A percentile compares a stretch with the other conserved stretches of the same genome.
These are phyloP conservation scores for Penaeus indicus DNA, from an alignment of 1,140 invertebrate species.

Conservation along the genomic window DNA sequence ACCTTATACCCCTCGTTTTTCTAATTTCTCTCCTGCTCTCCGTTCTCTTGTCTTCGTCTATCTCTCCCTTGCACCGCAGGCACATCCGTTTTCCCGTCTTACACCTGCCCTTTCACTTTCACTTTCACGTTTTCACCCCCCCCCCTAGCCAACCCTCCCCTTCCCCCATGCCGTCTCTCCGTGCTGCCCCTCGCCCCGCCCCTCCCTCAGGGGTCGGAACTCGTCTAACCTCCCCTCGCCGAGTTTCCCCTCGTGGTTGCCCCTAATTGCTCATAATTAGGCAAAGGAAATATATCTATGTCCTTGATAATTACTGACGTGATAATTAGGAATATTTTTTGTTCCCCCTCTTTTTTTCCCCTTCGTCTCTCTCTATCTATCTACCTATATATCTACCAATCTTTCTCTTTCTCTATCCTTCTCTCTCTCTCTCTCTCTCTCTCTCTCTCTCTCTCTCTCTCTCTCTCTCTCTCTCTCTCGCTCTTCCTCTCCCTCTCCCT, in stretches of 20 bases:
- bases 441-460: not conserved
- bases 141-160: no score
- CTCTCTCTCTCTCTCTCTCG: not conserved
- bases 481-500: not conserved
- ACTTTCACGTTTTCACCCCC: no score
- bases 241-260: not conserved
- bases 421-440: not conserved
- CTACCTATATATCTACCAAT: not conserved
- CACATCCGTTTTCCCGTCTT: no score
- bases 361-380: not conserved
- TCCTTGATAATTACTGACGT: not conserved
- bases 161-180: no score
- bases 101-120: no score
- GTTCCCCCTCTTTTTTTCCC: not conserved
- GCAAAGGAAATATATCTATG: not conserved
- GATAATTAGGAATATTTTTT: not conserved
- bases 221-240: no score
- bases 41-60: no score
- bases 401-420: not conserved
- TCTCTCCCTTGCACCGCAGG: no score
- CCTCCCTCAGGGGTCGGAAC: no score
- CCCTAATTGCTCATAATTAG: not conserved
- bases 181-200: no score
- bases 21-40: no score
- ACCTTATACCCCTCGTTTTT: no score